Percentiles rank a stretch among this genome's conserved stretches.
Conservation (phyloP, 2,113 vertebrate species). For the Muscicapa adusta region DNA sequence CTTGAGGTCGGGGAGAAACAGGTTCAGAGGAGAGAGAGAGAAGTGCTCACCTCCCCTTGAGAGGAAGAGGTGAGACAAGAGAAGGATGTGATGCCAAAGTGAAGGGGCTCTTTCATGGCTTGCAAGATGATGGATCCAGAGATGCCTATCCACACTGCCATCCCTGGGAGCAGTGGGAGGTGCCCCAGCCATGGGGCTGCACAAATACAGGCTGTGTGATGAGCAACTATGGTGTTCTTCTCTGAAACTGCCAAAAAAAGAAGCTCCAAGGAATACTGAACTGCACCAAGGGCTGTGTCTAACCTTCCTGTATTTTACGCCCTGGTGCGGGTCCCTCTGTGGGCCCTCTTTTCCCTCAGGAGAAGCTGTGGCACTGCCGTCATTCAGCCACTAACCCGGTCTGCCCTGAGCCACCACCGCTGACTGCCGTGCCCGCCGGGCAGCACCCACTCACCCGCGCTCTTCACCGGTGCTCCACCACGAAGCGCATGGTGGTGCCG, state of each 20-base stretch:
- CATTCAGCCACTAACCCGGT: accelerated
- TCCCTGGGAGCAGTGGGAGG: accelerated
- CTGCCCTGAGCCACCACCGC: accelerated
- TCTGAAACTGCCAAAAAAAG: not conserved
- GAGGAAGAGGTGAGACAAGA: too few species aligned
- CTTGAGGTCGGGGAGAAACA: not conserved
- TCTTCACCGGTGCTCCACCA: slow-evolving; percentile 91
- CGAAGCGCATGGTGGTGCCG: slow-evolving; percentile 96
- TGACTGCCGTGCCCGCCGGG: accelerated
- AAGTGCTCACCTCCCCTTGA: not conserved
- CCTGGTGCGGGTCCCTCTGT: accelerated
- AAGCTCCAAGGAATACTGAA: not conserved
- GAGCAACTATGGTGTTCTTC: accelerated
- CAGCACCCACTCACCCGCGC: not conserved
- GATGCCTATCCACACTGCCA: not conserved
- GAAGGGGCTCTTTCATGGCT: not conserved
- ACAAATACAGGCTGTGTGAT: not conserved
- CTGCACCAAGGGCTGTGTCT: accelerated
- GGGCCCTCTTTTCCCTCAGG: accelerated
- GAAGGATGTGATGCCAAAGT: accelerated
- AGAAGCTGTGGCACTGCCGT: not conserved
- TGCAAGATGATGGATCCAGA: not conserved
- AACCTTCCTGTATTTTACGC: not conserved
- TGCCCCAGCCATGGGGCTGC: not conserved
- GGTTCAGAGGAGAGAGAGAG: not conserved